These are phyloP conservation scores for Planococcus citri DNA, from an alignment of 1,140 invertebrate species.

Conservation along the genomic window DNA sequence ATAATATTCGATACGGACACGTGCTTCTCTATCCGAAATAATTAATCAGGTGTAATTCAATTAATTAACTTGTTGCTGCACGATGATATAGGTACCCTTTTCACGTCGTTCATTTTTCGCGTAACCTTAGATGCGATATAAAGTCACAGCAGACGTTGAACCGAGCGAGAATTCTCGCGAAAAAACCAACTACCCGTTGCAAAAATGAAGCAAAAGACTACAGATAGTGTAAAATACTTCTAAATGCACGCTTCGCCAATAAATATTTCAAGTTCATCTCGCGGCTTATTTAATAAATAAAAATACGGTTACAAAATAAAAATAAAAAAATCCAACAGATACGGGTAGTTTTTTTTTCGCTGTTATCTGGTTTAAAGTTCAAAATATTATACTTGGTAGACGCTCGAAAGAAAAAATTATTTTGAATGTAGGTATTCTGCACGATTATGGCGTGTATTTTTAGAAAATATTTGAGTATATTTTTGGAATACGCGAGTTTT, in stretches of 20 bases:
- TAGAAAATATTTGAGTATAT: too few relatives aligned
- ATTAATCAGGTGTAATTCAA: conserved; percentile 7
- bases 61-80: neutral
- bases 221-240: too few relatives aligned
- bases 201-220: neutral
- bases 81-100: neutral
- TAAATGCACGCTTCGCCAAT: neutral
- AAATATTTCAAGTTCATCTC: neutral
- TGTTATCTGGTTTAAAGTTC: neutral
- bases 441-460: too few relatives aligned
- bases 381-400: too few relatives aligned
- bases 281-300: neutral
- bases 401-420: too few relatives aligned
- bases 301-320: neutral
- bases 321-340: neutral
- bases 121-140: neutral
- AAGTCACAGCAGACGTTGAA: conserved; percentile 1
- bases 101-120: neutral
- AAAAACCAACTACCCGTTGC: neutral
- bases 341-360: neutral
- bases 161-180: neutral
- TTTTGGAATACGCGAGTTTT: too few relatives aligned
- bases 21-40: neutral
- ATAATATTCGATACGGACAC: conserved; percentile 3
- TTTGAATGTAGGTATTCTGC: too few relatives aligned